Conservation (phyloP, 2,797 vertebrate species). For the Diplodus puntazzo region DNA sequence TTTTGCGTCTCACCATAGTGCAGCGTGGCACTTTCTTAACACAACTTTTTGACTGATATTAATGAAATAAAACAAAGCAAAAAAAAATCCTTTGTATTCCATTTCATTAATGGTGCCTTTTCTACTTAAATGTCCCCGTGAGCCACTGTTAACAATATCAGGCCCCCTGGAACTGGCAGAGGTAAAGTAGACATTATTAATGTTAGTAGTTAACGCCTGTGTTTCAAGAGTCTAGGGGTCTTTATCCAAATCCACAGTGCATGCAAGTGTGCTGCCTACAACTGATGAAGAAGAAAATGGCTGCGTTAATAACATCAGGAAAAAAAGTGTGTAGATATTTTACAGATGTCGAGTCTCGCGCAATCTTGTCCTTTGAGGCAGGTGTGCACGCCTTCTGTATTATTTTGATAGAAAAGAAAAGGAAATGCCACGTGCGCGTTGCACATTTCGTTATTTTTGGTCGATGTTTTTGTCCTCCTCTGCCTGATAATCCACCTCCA, state of each 20-base stretch:
- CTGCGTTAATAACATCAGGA: too few relatives aligned
- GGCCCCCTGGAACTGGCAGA: background rate
- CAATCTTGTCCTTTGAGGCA: background rate
- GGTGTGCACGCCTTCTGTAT: background rate
- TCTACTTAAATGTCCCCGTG: background rate
- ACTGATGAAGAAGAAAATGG: background rate
- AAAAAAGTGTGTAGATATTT: too few relatives aligned
- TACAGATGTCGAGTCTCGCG: background rate
- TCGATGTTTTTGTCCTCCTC: background rate
- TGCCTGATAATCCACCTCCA: too few relatives aligned
- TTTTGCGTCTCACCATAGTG: background rate
- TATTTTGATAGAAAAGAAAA: too few relatives aligned
- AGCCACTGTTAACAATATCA: background rate
- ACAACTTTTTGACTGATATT: background rate
- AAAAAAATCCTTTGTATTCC: slow-evolving; percentile 6
- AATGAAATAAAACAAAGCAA: background rate
- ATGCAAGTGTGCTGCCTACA: background rate
- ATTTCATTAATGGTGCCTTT: slow-evolving; percentile 25
- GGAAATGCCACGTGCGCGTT: background rate
- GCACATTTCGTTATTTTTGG: background rate
- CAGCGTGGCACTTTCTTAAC: background rate
- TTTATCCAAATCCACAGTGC: background rate
- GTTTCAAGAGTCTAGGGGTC: slow-evolving; percentile 16
- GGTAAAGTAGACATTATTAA: slow-evolving; percentile 6
- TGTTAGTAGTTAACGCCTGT: background rate